Evolutionary conservation across 2,797 vertebrate genomes (phyloP).

Genomic region (Vespertilio murinus): DNA sequence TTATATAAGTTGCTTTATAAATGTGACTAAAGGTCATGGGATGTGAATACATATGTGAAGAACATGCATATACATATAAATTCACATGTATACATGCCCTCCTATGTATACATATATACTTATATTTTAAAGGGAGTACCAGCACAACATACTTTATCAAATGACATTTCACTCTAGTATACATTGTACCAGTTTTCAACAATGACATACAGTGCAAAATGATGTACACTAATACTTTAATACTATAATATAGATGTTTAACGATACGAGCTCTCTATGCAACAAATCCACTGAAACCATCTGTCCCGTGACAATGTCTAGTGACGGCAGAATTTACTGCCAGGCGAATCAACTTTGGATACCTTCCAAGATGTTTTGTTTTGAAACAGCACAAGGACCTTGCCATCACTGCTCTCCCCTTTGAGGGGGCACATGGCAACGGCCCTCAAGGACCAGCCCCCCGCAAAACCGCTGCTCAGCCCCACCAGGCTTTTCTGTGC

Average conservation of each 20-base stretch:
- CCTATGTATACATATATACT: neutral
- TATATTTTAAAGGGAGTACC: neutral
- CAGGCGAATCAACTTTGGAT: fast-evolving
- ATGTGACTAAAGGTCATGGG: neutral
- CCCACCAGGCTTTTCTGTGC: fast-evolving
- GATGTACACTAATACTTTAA: neutral
- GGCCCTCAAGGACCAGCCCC: fast-evolving
- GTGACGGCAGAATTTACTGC: neutral
- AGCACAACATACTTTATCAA: neutral
- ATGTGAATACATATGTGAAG: neutral
- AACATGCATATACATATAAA: fast-evolving
- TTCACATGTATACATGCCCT: too few species aligned
- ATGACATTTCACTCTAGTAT: neutral
- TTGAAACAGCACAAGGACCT: neutral
- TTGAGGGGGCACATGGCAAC: fast-evolving
- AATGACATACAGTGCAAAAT: neutral
- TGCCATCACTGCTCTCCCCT: neutral
- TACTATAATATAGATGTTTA: neutral
- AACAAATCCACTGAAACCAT: neutral
- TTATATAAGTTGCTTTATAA: neutral
- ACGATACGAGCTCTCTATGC: neutral
- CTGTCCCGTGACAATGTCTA: neutral
- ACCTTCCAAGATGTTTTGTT: fast-evolving
- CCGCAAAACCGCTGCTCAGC: fast-evolving
- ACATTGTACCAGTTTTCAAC: neutral